Evolutionary conservation across 2,797 vertebrate genomes (phyloP).

Genomic region (Phoeniculus purpureus): DNA sequence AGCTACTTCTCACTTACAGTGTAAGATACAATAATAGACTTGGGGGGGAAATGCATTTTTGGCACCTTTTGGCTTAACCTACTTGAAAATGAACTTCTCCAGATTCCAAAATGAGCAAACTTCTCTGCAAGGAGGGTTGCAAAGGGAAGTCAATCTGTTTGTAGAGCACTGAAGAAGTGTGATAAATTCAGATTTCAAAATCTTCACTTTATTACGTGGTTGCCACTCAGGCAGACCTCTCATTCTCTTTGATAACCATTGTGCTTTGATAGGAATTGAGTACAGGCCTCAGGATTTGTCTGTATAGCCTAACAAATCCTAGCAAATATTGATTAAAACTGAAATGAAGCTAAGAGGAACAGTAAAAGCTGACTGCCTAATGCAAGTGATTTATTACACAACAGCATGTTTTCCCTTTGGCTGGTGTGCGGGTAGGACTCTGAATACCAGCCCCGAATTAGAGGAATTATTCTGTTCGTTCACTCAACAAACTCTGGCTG

Average conservation of each 20-base stretch:
- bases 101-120: constrained; percentile 53
- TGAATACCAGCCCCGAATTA: constrained; percentile 14
- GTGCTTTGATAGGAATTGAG: not conserved
- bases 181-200: constrained; percentile 24
- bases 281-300: constrained; percentile 17
- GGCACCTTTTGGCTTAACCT: constrained; percentile 73
- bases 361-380: constrained; percentile 28
- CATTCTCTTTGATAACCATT: constrained; percentile 1
- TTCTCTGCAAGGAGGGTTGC: constrained; percentile 46
- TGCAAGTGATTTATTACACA: constrained; percentile 50
- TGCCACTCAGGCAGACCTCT: constrained; percentile 13
- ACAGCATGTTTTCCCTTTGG: not conserved
- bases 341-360: constrained; percentile 10
- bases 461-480: constrained; percentile 32
- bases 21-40: constrained; percentile 73
- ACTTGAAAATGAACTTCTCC: constrained; percentile 65
- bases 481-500: constrained; percentile 31
- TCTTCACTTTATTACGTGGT: not conserved
- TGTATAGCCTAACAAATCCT: constrained; percentile 35
- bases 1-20: constrained; percentile 72
- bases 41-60: constrained; percentile 65
- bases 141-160: constrained; percentile 46
- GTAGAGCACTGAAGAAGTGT: constrained; percentile 23
- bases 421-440: not conserved
- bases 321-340: constrained; percentile 42